phyloP scores from a whole-genome alignment of 2,797 vertebrate genomes.

The Dallia pectoralis region DNA sequence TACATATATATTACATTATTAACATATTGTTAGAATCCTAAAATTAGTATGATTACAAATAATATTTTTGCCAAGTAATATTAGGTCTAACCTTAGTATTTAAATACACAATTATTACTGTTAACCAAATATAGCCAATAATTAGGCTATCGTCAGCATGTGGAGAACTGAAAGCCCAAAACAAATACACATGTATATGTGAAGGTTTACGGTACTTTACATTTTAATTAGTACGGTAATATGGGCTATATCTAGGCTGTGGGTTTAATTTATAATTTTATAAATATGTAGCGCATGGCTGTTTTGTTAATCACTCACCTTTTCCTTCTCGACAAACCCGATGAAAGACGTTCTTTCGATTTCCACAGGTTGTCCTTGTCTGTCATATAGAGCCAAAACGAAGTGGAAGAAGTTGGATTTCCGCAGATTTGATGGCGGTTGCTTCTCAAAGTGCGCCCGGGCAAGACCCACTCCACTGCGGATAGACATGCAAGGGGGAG shows the following conservation, averaged over 20 bases:
- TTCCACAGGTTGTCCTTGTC: slow-evolving; percentile 98
- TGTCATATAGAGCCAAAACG: slow-evolving; percentile 96
- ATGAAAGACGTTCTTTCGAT: slow-evolving; percentile 97
- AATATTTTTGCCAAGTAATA: background rate
- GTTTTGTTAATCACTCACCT: slow-evolving; percentile 74
- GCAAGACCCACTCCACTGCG: slow-evolving; percentile 96
- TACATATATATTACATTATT: background rate
- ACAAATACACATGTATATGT: background rate
- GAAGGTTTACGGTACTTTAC: background rate
- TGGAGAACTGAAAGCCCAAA: background rate
- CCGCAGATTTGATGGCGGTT: slow-evolving; percentile 96
- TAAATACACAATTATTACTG: background rate
- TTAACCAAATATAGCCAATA: background rate
- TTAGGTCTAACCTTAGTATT: slow-evolving; percentile 3
- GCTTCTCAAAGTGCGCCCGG: slow-evolving; percentile 99
- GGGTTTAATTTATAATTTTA: background rate
- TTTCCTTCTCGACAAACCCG: slow-evolving; percentile 98
- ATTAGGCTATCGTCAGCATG: background rate
- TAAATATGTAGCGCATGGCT: background rate
- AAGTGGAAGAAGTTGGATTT: slow-evolving; percentile 99
- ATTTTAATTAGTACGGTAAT: background rate
- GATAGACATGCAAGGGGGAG: slow-evolving; percentile 66
- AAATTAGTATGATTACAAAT: background rate
- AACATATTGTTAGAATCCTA: background rate
- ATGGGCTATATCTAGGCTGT: background rate